A percentile compares a stretch with the other conserved stretches of the same genome.
phyloP scores from a whole-genome alignment of 2,888 invertebrate genomes.

The Eupsilia transversa region DNA sequence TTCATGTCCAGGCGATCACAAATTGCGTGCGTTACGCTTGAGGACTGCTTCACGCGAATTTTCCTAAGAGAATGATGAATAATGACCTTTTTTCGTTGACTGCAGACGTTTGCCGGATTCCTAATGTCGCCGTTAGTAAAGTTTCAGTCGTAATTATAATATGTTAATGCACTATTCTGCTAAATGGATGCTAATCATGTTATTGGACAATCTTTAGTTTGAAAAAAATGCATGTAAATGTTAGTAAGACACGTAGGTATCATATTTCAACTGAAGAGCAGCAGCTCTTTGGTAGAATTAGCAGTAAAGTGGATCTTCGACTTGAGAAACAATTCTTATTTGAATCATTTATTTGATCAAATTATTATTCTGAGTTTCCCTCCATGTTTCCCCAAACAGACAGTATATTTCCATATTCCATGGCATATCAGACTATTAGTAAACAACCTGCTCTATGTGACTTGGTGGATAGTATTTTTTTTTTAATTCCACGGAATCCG shows the following conservation, averaged over 20 bases:
- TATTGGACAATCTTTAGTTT: background rate
- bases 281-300: background rate
- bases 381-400: background rate
- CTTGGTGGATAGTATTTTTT: background rate
- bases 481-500: background rate
- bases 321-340: background rate
- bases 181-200: constrained; percentile 30
- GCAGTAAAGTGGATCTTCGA: background rate
- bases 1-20: constrained; percentile 41
- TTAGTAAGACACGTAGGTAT: background rate
- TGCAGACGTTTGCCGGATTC: constrained; percentile 54
- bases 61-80: constrained; percentile 30
- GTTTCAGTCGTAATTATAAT: constrained; percentile 30
- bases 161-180: constrained; percentile 27
- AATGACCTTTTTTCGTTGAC: constrained; percentile 22
- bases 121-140: constrained; percentile 38
- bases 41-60: constrained; percentile 38
- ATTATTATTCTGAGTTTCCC: background rate
- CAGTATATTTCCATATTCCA: background rate
- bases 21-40: constrained; percentile 58
- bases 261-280: background rate
- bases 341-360: background rate
- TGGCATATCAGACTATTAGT: background rate
- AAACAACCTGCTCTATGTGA: background rate
- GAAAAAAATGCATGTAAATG: background rate